Conservation (phyloP, 2,113 vertebrate genomes). For the Todiramphus chloris region DNA sequence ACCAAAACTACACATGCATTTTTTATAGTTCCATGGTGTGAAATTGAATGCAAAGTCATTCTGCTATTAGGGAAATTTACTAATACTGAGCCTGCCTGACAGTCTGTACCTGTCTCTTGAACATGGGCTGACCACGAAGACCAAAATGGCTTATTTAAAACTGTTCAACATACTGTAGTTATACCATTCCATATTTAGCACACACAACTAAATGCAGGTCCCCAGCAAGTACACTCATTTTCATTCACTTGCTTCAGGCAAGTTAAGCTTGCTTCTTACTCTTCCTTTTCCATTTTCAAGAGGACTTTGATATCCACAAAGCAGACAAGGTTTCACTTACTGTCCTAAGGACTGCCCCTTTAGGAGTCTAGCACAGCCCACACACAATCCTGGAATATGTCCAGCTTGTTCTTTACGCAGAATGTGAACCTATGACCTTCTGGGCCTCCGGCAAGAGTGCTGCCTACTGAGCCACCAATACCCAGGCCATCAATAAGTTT, state of each 20-base stretch:
- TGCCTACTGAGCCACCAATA: slow-evolving; percentile 63
- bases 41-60: neutral
- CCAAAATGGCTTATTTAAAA: neutral
- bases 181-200: neutral
- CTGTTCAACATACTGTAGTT: neutral
- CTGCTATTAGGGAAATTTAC: neutral
- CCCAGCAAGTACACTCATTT: neutral
- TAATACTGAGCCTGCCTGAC: neutral
- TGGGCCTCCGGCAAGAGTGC: slow-evolving; percentile 46
- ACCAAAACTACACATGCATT: neutral
- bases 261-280: neutral
- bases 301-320: slow-evolving; percentile 26
- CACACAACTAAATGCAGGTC: neutral
- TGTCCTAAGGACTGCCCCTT: slow-evolving; percentile 35
- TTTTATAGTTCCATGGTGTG: neutral
- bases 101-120: neutral
- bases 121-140: neutral
- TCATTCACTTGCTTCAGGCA: neutral
- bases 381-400: slow-evolving; percentile 46
- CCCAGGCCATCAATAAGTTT: slow-evolving; percentile 59
- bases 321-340: neutral
- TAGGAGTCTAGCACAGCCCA: slow-evolving; percentile 41
- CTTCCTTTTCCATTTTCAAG: slow-evolving; percentile 4
- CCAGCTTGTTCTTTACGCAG: slow-evolving; percentile 56
- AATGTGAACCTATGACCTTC: slow-evolving; percentile 59